Evolutionary conservation across 2,888 invertebrate species (phyloP), one percentile per base, ranked within the genome.

Genomic region (Epinotia bilunana): DNA sequence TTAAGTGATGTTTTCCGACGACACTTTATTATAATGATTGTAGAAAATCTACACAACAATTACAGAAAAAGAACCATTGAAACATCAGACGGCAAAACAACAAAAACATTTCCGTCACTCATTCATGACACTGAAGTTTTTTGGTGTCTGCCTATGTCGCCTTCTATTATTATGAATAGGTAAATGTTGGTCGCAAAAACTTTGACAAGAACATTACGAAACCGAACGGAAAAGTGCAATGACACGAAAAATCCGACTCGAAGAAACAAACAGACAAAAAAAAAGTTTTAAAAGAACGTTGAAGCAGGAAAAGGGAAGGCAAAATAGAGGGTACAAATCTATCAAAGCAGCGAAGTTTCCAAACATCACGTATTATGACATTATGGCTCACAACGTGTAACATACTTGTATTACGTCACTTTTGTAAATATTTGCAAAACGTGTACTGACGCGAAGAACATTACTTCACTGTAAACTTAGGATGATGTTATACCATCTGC

Each of bases 101-200:
- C 28, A 70, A 74, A 74, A 74, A 74, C 74, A 28, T 71, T 74
- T 64, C 74, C 74, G 74, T 71, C 74, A 53, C 65, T 49, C 61
- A 67, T 71, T 75, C 61, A 75, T 57, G 61, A 60, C 74, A 75
- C 60, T 75, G 61, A 55, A 60, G 65, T 71, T 75, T 69, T 75
- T 72, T 68, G 60, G 16, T 20, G n/a, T 12, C 18, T 11, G 5
- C 57, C 49, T 58, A 63, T 33, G 62, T 55, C 18, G 43, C 46
- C 63, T 55, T 18, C 46, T 63, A 74, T 57, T 57, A 64, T 74
- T 69, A 64, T 58, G 2, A 63, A 69, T 9, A 61, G 33, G 2
- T 61, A 23, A 13, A 33, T n/a, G 60, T 61, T 61, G n/a, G 16
- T 11, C 23, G 49, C 49, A 73, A 73, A 73, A 65, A 61, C 53